A percentile compares a stretch with the other conserved stretches of the same genome.
phyloP scores from a whole-genome alignment of 2,113 vertebrate species.

The Gavia stellata region DNA sequence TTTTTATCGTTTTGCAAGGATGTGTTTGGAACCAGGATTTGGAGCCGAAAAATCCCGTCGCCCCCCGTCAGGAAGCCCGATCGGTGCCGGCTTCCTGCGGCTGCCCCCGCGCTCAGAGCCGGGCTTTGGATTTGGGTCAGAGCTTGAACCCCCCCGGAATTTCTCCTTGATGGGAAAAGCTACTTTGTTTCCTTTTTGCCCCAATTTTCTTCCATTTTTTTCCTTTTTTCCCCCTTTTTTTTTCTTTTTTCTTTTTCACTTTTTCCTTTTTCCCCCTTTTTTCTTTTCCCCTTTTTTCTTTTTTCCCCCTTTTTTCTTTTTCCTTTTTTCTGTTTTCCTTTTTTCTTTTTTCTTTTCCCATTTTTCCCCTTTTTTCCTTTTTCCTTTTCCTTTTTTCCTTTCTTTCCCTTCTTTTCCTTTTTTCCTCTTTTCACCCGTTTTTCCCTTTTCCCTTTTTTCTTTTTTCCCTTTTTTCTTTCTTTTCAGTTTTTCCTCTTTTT shows the following conservation, averaged over 20 bases:
- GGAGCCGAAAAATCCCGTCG: fast-evolving
- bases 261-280: not conserved
- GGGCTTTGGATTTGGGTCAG: fast-evolving
- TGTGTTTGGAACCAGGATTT: not conserved
- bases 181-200: not conserved
- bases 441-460: not conserved
- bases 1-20: too few relatives aligned
- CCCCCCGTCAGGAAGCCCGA: fast-evolving
- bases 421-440: too few relatives aligned
- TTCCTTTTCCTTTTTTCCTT: fast-evolving
- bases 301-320: too few relatives aligned
- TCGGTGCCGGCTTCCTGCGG: not conserved
- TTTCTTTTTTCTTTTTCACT: not conserved
- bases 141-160: not conserved
- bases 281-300: not conserved
- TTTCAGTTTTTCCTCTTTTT: not conserved
- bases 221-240: not conserved
- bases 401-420: too few relatives aligned
- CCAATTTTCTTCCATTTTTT: too few relatives aligned
- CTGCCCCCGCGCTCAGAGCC: fast-evolving
- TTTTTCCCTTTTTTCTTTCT: not conserved
- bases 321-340: too few relatives aligned
- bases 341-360: too few relatives aligned
- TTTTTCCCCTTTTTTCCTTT: too few relatives aligned
- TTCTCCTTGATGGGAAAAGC: not conserved